These are phyloP conservation scores for Tetragonisca angustula DNA, from an alignment of 2,888 invertebrate genomes.

Conservation along the genomic window DNA sequence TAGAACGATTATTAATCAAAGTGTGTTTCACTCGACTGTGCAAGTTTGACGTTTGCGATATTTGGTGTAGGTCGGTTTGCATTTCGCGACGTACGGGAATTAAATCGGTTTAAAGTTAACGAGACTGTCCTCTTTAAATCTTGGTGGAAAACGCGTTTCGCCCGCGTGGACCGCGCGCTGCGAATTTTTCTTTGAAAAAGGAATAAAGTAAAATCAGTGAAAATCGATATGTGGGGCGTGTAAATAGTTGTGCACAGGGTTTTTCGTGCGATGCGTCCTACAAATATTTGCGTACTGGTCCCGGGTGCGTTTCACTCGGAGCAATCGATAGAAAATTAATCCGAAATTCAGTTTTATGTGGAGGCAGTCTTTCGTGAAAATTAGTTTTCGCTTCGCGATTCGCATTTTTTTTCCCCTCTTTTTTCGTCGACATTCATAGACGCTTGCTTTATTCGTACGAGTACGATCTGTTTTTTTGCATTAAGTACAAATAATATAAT, in stretches of 20 bases:
- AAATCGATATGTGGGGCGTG: slow-evolving; percentile 21
- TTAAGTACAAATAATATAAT: no score
- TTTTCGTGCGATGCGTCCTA: slow-evolving; percentile 1
- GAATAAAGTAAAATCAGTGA: neutral
- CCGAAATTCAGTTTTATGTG: neutral
- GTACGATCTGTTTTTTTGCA: no score
- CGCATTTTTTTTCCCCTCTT: neutral
- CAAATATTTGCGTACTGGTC: slow-evolving; percentile 1
- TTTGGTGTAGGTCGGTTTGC: neutral
- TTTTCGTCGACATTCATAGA: neutral
- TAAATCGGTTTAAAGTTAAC: slow-evolving; percentile 11
- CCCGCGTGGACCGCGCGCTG: neutral
- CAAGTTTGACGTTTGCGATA: neutral
- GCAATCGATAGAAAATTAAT: slow-evolving; percentile 1
- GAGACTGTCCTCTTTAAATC: slow-evolving; percentile 12
- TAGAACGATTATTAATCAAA: neutral
- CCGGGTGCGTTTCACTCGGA: neutral
- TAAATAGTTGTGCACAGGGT: slow-evolving; percentile 21
- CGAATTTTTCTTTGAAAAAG: neutral
- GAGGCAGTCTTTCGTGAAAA: neutral
- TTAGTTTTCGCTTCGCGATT: neutral
- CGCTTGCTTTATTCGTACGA: no score
- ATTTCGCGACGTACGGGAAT: neutral
- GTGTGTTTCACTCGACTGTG: neutral
- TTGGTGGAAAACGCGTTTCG: neutral